Evolutionary conservation across 2,113 vertebrate species (phyloP).

Genomic region (Galemys pyrenaicus): DNA sequence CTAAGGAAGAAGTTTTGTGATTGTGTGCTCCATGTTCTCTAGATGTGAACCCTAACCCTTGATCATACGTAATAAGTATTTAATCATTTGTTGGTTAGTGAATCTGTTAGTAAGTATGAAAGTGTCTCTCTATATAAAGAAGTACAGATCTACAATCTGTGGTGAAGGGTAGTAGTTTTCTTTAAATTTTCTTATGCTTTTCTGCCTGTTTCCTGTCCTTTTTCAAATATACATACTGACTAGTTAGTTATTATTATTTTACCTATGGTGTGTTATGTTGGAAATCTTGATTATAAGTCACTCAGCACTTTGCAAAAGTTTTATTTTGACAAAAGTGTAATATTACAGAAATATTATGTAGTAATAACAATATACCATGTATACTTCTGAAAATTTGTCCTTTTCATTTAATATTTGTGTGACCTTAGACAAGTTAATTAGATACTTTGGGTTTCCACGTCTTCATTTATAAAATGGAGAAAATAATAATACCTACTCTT

Average conservation of each 20-base stretch:
- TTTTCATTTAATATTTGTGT: not conserved
- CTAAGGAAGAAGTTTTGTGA: not conserved
- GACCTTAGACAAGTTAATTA: not conserved
- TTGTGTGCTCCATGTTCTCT: not conserved
- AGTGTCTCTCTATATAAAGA: not conserved
- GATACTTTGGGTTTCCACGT: not conserved
- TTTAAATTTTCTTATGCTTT: not conserved
- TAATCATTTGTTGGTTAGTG: slow-evolving; percentile 3
- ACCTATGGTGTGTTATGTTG: not conserved
- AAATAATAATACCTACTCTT: not conserved
- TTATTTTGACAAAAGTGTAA: not conserved
- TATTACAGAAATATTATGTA: not conserved
- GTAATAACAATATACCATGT: not conserved
- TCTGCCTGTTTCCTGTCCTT: not conserved
- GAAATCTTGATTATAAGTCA: not conserved
- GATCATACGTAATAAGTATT: not conserved
- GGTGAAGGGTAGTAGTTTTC: not conserved
- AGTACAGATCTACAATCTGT: not conserved
- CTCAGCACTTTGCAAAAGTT: not conserved
- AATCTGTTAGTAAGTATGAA: not conserved
- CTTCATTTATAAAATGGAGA: not conserved
- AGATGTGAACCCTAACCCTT: not conserved
- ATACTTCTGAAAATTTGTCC: not conserved
- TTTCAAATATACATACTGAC: not conserved
- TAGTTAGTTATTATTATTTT: not conserved